Percentiles rank a stretch among this genome's conserved stretches.
Conservation (phyloP, 2,113 vertebrate species). For the Cnemophilus loriae region DNA sequence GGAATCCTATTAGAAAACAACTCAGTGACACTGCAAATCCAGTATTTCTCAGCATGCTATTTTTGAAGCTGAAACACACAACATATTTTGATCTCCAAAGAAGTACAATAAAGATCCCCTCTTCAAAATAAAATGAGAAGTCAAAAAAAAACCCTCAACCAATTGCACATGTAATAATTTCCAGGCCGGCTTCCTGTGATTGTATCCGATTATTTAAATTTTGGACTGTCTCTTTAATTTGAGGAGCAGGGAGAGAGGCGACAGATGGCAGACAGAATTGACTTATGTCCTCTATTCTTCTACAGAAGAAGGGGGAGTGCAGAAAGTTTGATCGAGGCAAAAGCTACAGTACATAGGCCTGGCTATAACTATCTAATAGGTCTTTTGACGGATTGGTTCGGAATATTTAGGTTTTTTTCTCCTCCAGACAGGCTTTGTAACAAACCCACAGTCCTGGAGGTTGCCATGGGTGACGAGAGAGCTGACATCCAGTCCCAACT, state of each 20-base stretch:
- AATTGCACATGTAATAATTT: conserved; percentile 41
- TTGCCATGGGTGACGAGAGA: conserved; percentile 80
- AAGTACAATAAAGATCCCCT: conserved; percentile 29
- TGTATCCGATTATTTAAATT: conserved; percentile 68
- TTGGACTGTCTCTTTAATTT: conserved; percentile 77
- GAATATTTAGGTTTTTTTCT: conserved; percentile 63
- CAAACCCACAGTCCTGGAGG: conserved; percentile 74
- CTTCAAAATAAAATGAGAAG: conserved; percentile 32
- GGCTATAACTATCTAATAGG: conserved; percentile 77
- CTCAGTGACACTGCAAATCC: conserved; percentile 38
- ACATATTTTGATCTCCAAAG: conserved; percentile 39
- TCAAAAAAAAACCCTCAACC: not conserved
- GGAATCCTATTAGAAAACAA: conserved; percentile 53
- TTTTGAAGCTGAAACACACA: conserved; percentile 47
- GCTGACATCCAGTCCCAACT: conserved; percentile 76
- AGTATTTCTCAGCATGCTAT: conserved; percentile 47
- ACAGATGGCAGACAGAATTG: conserved; percentile 89
- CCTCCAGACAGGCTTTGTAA: conserved; percentile 67
- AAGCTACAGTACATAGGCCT: conserved; percentile 61
- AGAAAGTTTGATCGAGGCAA: conserved; percentile 79
- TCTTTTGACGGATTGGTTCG: conserved; percentile 68
- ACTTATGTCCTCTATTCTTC: conserved; percentile 84
- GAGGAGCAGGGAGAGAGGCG: conserved; percentile 71
- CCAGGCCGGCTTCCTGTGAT: conserved; percentile 45
- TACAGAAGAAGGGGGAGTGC: conserved; percentile 75